Conservation (phyloP, 2,888 invertebrate genomes). For the Yponomeuta sedellus region DNA sequence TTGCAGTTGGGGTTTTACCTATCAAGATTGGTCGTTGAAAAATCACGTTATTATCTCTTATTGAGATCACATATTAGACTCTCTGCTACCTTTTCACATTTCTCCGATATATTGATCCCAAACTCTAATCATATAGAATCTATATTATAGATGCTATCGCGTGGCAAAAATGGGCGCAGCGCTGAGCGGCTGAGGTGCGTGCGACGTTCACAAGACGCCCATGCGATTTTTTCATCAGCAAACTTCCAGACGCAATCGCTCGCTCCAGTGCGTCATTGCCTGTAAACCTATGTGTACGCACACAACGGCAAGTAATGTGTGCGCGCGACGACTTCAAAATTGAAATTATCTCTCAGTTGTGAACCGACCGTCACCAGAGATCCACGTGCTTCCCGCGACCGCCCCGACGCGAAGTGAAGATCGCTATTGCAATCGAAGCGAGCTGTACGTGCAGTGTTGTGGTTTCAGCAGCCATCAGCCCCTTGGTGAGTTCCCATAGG, state of each 20-base stretch:
- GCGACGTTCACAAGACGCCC: not conserved
- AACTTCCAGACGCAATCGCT: slow-evolving; percentile 1
- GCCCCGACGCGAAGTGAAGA: not conserved
- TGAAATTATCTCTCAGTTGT: not conserved
- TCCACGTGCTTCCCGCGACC: not conserved
- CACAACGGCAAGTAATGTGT: not conserved
- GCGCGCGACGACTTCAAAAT: not conserved
- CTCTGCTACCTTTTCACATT: too few species aligned
- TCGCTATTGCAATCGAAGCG: not conserved
- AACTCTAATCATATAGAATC: too few species aligned
- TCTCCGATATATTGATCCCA: too few species aligned
- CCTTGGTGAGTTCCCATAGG: not conserved
- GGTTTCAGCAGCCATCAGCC: not conserved
- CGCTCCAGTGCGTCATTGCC: not conserved
- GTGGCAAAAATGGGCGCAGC: not conserved
- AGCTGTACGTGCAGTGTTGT: not conserved
- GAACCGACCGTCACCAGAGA: not conserved
- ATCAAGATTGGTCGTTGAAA: too few species aligned
- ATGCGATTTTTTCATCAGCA: not conserved
- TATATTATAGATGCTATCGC: not conserved
- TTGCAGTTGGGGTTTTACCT: too few species aligned
- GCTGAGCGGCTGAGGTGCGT: not conserved
- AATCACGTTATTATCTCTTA: too few species aligned
- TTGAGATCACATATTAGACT: too few species aligned
- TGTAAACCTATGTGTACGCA: not conserved